These are phyloP conservation scores for Prunella strophiata DNA, from an alignment of 2,797 vertebrate genomes.

Conservation along the genomic window DNA sequence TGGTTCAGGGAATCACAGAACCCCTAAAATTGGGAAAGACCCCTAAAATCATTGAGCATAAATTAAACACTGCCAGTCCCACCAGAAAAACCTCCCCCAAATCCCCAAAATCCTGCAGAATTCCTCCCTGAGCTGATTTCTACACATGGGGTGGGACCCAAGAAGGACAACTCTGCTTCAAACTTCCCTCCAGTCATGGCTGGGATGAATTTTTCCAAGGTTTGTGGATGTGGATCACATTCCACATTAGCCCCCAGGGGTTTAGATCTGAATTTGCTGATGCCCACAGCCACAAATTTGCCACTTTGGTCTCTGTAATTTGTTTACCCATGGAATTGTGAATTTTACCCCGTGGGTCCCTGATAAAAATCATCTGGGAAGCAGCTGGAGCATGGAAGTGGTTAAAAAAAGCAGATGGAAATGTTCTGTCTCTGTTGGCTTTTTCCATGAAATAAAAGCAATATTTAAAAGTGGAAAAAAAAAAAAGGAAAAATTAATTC, in stretches of 20 bases:
- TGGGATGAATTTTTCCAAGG: not conserved
- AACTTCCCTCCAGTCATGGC: not conserved
- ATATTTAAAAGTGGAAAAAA: not conserved
- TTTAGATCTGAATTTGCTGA: not conserved
- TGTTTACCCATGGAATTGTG: not conserved
- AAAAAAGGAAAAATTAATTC: not conserved
- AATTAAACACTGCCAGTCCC: not conserved
- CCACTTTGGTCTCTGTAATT: not conserved
- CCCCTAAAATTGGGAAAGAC: not conserved
- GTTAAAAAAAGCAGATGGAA: not conserved
- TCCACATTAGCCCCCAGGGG: not conserved
- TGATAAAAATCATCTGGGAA: constrained; percentile 6
- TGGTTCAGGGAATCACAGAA: not conserved
- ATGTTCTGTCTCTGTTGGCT: not conserved
- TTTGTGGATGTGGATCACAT: not conserved
- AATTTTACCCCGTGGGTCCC: not conserved
- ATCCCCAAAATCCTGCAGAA: not conserved
- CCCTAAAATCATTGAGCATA: rapidly evolving
- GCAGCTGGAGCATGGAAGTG: not conserved
- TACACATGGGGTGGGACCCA: rapidly evolving
- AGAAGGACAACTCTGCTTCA: not conserved
- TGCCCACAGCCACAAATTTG: not conserved
- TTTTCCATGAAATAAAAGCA: not conserved
- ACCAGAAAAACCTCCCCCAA: not conserved
- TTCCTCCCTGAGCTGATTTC: not conserved